Base-by-base conservation (phyloP, 1,140 invertebrate species). In the Drosophila kanapiae region DNA sequence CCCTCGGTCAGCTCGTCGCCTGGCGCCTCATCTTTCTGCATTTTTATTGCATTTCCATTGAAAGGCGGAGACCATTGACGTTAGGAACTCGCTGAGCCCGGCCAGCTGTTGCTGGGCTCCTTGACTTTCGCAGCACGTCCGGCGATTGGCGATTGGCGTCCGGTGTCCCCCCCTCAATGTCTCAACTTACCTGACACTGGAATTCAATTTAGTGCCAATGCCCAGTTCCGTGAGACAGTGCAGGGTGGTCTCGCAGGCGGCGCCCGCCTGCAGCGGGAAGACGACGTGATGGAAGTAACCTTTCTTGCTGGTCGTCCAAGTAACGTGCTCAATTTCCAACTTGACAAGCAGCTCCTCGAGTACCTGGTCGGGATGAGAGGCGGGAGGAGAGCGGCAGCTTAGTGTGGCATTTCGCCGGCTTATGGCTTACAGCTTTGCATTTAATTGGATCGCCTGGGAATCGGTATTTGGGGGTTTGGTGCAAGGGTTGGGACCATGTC, bases 191-290 rank as follows among this genome's bases (percentile, higher is more conserved):
- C 95, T 96, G 37, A 96, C 95, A 75, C 95, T 94, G 53, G 96
- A 96, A 93, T 95, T 95, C 92, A 94, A 95, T 88, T 94, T 94
- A 18, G 95, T 94, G 42, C 96, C 96, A 75, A 96, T 96, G 27
- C 95, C 95, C 78, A 96, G 93, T 91, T 96, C 94, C 1, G 95
- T 96, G 45, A 96, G 93, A 79, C 95, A 96, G 80, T 96, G 95
- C 53, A 96, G 92, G 84, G 95, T 95, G 49, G 95, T 96, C 90
- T 96, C 96, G 77, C 95, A 96, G 42, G 94, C 93, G 60, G 96
- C 95, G 42, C 96, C 96, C 14, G 95, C 94, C 63, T 95, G 93
- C 56, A 96, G 92, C 13, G 96, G 95, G 90, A 96, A 96, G 56
- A 95, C 94, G 27, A 96, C 95, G 93, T 96, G 95, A 87, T 95